A percentile compares a stretch with the other conserved stretches of the same genome.
These are phyloP conservation scores for Aspidiotus rigidus DNA, from an alignment of 2,888 invertebrate genomes.

Conservation along the genomic window DNA sequence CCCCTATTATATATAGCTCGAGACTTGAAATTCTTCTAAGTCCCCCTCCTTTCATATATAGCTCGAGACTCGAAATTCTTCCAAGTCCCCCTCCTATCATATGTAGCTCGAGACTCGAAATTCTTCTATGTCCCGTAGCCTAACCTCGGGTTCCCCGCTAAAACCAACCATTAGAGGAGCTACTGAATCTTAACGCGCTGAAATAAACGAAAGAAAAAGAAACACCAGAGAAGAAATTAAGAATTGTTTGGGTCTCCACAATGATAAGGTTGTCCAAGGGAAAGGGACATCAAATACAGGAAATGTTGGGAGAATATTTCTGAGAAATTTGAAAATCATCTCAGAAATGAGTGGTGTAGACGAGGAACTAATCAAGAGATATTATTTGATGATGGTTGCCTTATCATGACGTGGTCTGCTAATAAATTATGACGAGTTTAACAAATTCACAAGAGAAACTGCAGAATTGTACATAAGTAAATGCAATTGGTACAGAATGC, in stretches of 20 bases:
- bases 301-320: constrained; percentile 35
- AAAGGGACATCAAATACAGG: constrained; percentile 36
- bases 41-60: too few species aligned
- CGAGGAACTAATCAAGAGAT: constrained; percentile 33
- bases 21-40: too few species aligned
- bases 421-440: constrained; percentile 32
- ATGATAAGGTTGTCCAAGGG: constrained; percentile 14
- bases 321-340: constrained; percentile 33
- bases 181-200: not conserved
- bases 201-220: not conserved
- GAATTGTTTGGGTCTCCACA: not conserved
- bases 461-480: constrained; percentile 35
- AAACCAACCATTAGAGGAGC: constrained; percentile 4
- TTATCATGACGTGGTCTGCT: constrained; percentile 34
- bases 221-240: not conserved
- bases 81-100: too few species aligned
- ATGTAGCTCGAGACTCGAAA: too few species aligned
- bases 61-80: too few species aligned
- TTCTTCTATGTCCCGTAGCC: too few species aligned
- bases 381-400: constrained; percentile 33
- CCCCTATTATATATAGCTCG: too few species aligned
- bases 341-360: constrained; percentile 36
- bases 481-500: constrained; percentile 38
- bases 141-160: too few species aligned
- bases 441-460: constrained; percentile 34